These are phyloP conservation scores for Enoplosus armatus DNA, from an alignment of 2,797 vertebrate species.

Conservation along the genomic window DNA sequence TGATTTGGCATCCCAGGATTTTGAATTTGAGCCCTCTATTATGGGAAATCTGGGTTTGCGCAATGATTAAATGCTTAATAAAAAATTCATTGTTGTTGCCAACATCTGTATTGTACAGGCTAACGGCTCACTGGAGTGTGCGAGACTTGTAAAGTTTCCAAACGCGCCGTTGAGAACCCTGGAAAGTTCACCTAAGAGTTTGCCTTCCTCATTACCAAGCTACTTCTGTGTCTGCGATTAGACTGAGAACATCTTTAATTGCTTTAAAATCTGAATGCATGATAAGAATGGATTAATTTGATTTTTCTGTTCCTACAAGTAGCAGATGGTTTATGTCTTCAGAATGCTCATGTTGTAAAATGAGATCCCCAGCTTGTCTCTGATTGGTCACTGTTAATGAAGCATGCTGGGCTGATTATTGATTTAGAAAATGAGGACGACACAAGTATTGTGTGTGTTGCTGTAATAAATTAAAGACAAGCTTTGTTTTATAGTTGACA, in stretches of 20 bases:
- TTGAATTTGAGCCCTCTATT: slow-evolving; percentile 85
- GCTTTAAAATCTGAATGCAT: slow-evolving; percentile 99
- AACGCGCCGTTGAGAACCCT: slow-evolving; percentile 96
- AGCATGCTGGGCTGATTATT: slow-evolving; percentile 99
- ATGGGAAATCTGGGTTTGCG: slow-evolving; percentile 88
- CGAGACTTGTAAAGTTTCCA: slow-evolving; percentile 99
- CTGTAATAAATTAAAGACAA: slow-evolving; percentile 99
- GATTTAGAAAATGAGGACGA: slow-evolving; percentile 99
- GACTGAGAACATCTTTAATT: slow-evolving; percentile 99
- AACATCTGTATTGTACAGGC: slow-evolving; percentile 98
- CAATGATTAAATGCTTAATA: slow-evolving; percentile 91
- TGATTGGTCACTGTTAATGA: slow-evolving; percentile 99
- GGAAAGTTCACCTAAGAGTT: slow-evolving; percentile 99
- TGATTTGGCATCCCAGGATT: slow-evolving; percentile 86
- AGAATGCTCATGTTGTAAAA: slow-evolving; percentile 99
- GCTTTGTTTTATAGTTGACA: slow-evolving; percentile 95
- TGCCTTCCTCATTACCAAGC: slow-evolving; percentile 98
- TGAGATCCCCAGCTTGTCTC: slow-evolving; percentile 99
- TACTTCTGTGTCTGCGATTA: slow-evolving; percentile 99
- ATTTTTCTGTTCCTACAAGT: slow-evolving; percentile 99
- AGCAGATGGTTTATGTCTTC: slow-evolving; percentile 99
- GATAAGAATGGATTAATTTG: slow-evolving; percentile 99
- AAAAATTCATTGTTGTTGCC: slow-evolving; percentile 98
- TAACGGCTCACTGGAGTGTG: slow-evolving; percentile 99
- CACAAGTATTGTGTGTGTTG: slow-evolving; percentile 98